These are phyloP conservation scores for Dunckerocampus dactyliophorus DNA, from an alignment of 2,113 vertebrate species.

Conservation along the genomic window DNA sequence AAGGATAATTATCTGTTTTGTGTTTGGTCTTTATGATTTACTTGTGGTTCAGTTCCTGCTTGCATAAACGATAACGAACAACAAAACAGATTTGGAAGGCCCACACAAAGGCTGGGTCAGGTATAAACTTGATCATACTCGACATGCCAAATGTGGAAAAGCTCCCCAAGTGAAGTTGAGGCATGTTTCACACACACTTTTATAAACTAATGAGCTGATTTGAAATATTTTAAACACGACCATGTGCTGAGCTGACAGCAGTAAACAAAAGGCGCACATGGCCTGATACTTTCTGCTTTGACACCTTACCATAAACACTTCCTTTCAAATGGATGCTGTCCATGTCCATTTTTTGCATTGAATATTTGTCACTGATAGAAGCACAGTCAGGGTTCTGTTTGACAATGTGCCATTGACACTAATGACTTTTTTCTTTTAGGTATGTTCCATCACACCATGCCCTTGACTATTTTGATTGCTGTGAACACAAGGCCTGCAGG, in stretches of 20 bases:
- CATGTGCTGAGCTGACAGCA: neutral
- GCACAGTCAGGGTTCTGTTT: too few relatives aligned
- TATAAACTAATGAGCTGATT: neutral
- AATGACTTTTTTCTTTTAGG: too few relatives aligned
- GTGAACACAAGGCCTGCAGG: too few relatives aligned
- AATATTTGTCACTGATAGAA: too few relatives aligned
- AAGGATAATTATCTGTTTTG: neutral
- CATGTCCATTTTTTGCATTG: too few relatives aligned
- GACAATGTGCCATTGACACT: too few relatives aligned
- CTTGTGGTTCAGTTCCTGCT: slow-evolving; percentile 5
- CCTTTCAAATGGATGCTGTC: too few relatives aligned
- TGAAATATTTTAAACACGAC: neutral
- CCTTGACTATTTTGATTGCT: too few relatives aligned
- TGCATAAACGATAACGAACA: neutral
- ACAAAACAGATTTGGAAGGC: neutral
- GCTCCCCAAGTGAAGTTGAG: slow-evolving; percentile 10
- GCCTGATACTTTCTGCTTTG: too few relatives aligned
- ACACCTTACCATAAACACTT: too few relatives aligned
- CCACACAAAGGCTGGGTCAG: neutral
- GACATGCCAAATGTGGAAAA: neutral
- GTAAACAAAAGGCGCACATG: neutral
- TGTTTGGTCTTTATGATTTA: too few relatives aligned
- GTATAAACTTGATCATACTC: slow-evolving; percentile 38
- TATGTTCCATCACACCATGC: too few relatives aligned
- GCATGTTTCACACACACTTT: neutral